phyloP scores from a whole-genome alignment of 2,888 invertebrate species.

The Pyrochroa serraticornis region DNA sequence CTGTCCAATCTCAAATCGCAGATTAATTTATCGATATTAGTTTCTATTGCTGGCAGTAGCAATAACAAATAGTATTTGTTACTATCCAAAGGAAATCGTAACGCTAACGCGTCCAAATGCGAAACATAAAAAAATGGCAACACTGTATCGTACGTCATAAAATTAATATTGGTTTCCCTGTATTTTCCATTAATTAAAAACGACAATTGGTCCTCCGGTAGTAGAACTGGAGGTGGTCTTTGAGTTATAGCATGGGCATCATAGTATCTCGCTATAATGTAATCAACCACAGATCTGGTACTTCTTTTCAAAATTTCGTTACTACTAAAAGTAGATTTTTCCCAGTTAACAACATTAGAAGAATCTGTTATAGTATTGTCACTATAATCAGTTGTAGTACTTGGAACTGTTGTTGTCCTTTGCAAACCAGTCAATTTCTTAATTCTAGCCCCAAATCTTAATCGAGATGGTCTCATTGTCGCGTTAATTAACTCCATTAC shows the following conservation, averaged over 20 bases:
- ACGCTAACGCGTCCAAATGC: conserved; percentile 71
- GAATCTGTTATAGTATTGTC: too few species aligned
- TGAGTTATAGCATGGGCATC: conserved; percentile 39
- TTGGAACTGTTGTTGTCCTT: too few species aligned
- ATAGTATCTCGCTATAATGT: conserved; percentile 52
- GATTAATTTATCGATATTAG: conserved; percentile 68
- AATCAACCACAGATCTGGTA: conserved; percentile 52
- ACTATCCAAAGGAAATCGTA: conserved; percentile 81
- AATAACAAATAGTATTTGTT: conserved; percentile 78
- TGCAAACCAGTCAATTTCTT: too few species aligned
- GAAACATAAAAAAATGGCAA: conserved; percentile 78
- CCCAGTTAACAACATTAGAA: too few species aligned
- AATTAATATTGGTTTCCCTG: conserved; percentile 64
- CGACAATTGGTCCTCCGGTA: conserved; percentile 43
- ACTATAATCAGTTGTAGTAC: not conserved
- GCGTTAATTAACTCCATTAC: too few species aligned
- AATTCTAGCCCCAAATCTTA: too few species aligned
- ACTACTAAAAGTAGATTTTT: conserved; percentile 11
- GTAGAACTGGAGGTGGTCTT: conserved; percentile 15
- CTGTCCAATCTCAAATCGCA: conserved; percentile 68
- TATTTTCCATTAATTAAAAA: conserved; percentile 58
- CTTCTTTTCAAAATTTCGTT: conserved; percentile 20
- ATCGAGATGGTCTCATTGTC: too few species aligned
- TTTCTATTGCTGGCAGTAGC: conserved; percentile 68
- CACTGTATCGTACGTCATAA: conserved; percentile 78